Base-by-base conservation (phyloP, 2,113 vertebrate genomes). In the Pogonocichla stellata region DNA sequence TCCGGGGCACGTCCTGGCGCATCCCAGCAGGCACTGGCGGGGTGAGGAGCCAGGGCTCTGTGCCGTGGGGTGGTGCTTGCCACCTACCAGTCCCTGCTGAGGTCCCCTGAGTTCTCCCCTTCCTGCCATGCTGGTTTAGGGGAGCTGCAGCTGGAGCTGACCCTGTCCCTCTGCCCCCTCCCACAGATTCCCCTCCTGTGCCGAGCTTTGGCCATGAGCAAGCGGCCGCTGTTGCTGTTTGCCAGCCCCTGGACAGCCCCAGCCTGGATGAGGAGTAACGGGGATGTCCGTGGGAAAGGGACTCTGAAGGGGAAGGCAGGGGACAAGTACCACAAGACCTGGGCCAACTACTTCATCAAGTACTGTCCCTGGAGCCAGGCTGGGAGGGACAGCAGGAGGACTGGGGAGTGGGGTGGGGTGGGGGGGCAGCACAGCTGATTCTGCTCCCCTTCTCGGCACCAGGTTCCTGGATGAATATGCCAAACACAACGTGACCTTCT, bases 181-280 rank as follows among this genome's bases (percentile, higher is more conserved):
- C 48, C 31, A 23, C 90, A 99, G 99, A 99, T 99, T 91, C 99
- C 99, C 34, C 84, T 99, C 72, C 97, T 99, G 95, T 98, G 98
- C 84, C 97, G 93, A 23, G 98, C 97, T 56, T 92, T 98, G 51
- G 96, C 97, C 50, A 64, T 99, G 93, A 98, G 98, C 90, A 95
- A 83, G 70, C 94, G 31, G 2, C 98, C 98, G 1, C 86, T 99
- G 87, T 98, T 95, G 6, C 98, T 99, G 54, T 96, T 98, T 0
- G 99, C 98, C 74, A 99, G 99, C 43, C 99, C 99, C 13, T 99
- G 99, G 99, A 99, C 98, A 0, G 96, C 99, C 74, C 99, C 99
- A 0, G 95, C 97, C 86, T 99, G 99, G 99, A 94, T 99, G 97
- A 99, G 98, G 96, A 99, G 98, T 13, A 99, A 98, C 2, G 96